Evolutionary conservation across 1,140 invertebrate genomes (phyloP), one percentile per base, ranked within the genome.

Genomic region (Hyles vespertilio): DNA sequence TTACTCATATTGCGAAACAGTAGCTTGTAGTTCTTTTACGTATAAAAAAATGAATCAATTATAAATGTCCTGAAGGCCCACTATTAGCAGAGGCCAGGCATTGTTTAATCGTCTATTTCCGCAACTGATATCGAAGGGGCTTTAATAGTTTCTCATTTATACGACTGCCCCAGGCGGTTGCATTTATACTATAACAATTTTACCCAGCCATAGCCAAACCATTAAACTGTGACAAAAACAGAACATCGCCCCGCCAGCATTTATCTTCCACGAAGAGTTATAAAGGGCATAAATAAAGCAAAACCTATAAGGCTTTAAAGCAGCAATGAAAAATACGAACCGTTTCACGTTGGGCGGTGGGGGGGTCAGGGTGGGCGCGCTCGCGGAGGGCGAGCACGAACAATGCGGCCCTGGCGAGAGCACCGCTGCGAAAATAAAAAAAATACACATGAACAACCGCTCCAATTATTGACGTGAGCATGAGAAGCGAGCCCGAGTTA

Each of bases 301-400:
- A 86, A 86, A 86, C 83, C 81, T 84, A 85, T 87, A 85, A 87
- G 79, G 77, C 78, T 86, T 84, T 85, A 83, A 77, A 87, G 82
- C 77, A 86, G 84, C 84, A 86, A 86, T 84, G 84, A 87, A 86
- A 87, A 86, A 87, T 87, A 87, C 84, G 81, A 82, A 87, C 82
- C 82, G 81, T 81, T 85, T 87, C 81, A 74, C 67, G 79, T 76
- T 48, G 78, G 72, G 75, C 47, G 71, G 66, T 59, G 61, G 67
- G 60, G 67, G 60, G 65, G 62, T 48, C 32, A 48, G 40, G 67
- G 63, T 40, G 62, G 59, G 68, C 66, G 67, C 44, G 70, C 72
- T 50, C 51, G 32, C 64, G 69, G 63, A 56, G 60, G 63, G 69
- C 61, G 66, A 73, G 65, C 79, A 67, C 59, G 77, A 81, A 83